Conservation (phyloP, 1,140 invertebrate species). For the Phymorhynchus buccinoides region DNA sequence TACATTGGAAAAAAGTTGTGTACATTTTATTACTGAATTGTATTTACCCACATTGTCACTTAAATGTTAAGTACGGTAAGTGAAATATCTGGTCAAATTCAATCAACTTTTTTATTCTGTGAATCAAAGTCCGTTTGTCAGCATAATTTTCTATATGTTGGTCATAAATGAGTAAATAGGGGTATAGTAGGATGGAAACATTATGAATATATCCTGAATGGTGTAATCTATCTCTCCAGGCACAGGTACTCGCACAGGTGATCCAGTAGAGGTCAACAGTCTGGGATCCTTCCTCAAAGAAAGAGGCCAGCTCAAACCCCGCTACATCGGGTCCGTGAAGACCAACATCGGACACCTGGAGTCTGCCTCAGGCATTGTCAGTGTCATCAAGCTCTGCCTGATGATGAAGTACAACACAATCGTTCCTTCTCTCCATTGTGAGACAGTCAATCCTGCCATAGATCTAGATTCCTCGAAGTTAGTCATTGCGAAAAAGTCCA, state of each 20-base stretch:
- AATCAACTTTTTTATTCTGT: no score
- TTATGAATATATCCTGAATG: no score
- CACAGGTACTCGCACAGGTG: constrained; percentile 91
- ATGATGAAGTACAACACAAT: constrained; percentile 90
- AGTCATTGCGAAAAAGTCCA: constrained; percentile 82
- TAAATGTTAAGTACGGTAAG: no score
- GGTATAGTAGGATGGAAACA: no score
- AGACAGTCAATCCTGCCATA: constrained; percentile 87
- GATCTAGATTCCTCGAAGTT: constrained; percentile 69
- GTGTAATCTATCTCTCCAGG: no score
- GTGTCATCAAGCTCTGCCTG: constrained; percentile 88
- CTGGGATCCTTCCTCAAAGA: constrained; percentile 78
- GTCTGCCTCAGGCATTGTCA: constrained; percentile 92
- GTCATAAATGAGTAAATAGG: no score
- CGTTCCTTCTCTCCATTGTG: constrained; percentile 91
- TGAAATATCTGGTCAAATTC: no score
- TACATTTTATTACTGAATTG: no score
- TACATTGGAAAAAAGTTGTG: no score
- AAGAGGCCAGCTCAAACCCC: constrained; percentile 77
- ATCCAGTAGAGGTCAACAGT: constrained; percentile 88
- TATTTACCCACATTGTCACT: no score
- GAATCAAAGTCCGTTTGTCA: no score
- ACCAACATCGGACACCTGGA: constrained; percentile 98
- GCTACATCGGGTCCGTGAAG: constrained; percentile 92
- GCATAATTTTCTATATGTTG: no score